Conservation (phyloP, 2,113 vertebrate genomes). For the Bubalus kerabau region DNA sequence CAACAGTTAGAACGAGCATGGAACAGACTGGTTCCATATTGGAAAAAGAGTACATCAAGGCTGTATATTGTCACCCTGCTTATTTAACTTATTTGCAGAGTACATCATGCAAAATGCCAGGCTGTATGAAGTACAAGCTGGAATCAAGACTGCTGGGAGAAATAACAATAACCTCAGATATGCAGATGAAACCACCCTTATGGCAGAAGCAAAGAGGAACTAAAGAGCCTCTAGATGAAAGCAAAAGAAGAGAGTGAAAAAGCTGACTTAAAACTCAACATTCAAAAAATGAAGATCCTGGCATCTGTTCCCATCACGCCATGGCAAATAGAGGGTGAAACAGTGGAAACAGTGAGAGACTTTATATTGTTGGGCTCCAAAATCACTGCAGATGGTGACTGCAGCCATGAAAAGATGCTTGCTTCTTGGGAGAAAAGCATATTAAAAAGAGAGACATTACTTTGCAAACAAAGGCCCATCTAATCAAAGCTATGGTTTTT, state of each 20-base stretch:
- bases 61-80: background rate
- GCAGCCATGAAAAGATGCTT: background rate
- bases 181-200: background rate
- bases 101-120: background rate
- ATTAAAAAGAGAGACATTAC: background rate
- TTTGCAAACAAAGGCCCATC: background rate
- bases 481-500: background rate
- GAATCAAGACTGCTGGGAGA: background rate
- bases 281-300: background rate
- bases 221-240: background rate
- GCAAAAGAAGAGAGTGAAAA: background rate
- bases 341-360: background rate
- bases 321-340: background rate
- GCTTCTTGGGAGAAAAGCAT: background rate
- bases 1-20: background rate
- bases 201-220: background rate
- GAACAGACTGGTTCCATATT: background rate
- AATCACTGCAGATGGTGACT: background rate
- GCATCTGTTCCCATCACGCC: background rate
- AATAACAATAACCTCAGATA: background rate
- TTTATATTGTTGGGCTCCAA: background rate
- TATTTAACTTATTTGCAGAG: background rate
- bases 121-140: background rate
- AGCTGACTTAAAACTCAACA: background rate
- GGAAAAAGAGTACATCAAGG: background rate